Base-by-base conservation (phyloP, 2,797 vertebrate genomes). In the Pygocentrus nattereri region DNA sequence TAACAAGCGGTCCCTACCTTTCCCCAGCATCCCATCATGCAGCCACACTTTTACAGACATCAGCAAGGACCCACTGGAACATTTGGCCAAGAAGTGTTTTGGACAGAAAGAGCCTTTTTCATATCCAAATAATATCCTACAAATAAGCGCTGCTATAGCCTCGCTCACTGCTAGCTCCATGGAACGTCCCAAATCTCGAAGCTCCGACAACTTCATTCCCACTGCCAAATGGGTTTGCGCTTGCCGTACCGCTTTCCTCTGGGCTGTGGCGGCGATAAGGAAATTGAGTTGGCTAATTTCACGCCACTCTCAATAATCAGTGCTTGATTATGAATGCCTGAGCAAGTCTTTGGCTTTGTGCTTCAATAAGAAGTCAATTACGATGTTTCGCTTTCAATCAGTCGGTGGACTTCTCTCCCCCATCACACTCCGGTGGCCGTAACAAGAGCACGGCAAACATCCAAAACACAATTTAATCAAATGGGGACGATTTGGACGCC, bases 361-460 rank as follows among this genome's bases (percentile, higher is more conserved):
- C 71, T 65, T 21, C 52, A 56, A 56, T 44, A 65, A 30, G 59
- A 71, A 34, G 54, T 21, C 52, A 44, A 75, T 75, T 70, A 47
- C 74, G 59, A 44, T 30, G 52, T 64, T 70, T 77, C 64, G 73
- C 50, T 67, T 67, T 50, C 68, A 68, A 54, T 79, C 74, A 81
- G 78, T 18, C 30, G 10, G 47, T 0, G 15, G 69, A 80, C n/a
- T 78, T 79, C 50, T 74, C 69, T 52, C 25, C 23, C 68, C 10
- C 49, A 25, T 30, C 47, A 31, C 47, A 27, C 44, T 64, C 61
- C 16, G 18, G 6, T 4, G 25, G 23, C 23, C 25, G 16, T 18
- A 71, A 69, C 21, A 16, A 19, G 62, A 34, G 62, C 0, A 61
- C 18, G 19, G 62, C 62, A 15, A 71, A 25, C 69, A 21, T 52